phyloP scores from a whole-genome alignment of 1,140 invertebrate genomes.

The Venturia canescens region DNA sequence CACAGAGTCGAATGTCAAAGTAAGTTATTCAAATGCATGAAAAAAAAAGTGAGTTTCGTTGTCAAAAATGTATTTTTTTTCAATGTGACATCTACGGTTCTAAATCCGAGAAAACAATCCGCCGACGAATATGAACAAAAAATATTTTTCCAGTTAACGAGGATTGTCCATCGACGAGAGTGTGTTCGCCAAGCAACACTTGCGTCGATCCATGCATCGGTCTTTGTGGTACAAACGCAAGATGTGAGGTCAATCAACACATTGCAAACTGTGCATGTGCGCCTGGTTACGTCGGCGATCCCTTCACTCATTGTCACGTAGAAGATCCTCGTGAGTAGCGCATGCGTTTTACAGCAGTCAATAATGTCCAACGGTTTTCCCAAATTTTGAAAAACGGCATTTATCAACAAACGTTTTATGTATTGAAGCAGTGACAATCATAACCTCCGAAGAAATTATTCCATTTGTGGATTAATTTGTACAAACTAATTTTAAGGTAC shows the following conservation, averaged over 20 bases:
- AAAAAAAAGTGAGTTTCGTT: constrained; percentile 36
- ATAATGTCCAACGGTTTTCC: too few relatives aligned
- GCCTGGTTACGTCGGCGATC: constrained; percentile 81
- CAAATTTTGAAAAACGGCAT: too few relatives aligned
- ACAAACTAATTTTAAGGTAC: too few relatives aligned
- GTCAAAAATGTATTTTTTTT: too few relatives aligned
- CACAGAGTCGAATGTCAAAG: constrained; percentile 78
- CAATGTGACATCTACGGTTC: too few relatives aligned
- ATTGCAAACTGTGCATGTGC: constrained; percentile 82
- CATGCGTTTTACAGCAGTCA: too few relatives aligned
- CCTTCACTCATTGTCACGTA: constrained; percentile 77
- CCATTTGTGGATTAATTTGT: too few relatives aligned
- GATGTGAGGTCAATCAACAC: constrained; percentile 81
- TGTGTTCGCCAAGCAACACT: constrained; percentile 78
- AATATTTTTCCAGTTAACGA: constrained; percentile 68
- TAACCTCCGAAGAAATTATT: too few relatives aligned
- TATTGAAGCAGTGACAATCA: too few relatives aligned
- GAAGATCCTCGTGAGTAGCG: constrained; percentile 76
- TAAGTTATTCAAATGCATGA: constrained; percentile 60
- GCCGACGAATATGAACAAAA: constrained; percentile 19
- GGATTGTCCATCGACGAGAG: constrained; percentile 72
- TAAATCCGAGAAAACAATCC: constrained; percentile 5
- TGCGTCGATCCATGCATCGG: constrained; percentile 81
- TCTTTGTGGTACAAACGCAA: constrained; percentile 80
- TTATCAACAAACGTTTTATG: too few relatives aligned